Conservation (phyloP, 2,888 invertebrate species). For the Scaptomyza caliginosa region DNA sequence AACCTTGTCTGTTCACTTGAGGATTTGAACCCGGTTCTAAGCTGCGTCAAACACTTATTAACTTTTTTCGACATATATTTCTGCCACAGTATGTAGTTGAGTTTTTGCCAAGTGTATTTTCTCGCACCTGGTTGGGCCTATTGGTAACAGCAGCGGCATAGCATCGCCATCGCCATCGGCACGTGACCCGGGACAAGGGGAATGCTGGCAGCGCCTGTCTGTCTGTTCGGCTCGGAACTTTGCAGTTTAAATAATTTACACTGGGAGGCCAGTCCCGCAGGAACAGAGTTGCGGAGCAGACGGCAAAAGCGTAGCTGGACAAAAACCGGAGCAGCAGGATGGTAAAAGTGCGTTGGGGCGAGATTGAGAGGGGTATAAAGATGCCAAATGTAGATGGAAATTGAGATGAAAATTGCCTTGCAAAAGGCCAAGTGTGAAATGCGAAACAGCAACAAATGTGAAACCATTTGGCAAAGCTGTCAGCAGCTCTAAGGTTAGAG, state of each 20-base stretch:
- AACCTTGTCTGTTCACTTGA: no score
- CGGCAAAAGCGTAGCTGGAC: conserved; percentile 12
- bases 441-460: conserved; percentile 32
- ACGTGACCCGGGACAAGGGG: conserved; percentile 20
- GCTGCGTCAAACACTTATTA: neutral
- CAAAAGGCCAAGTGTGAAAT: conserved; percentile 34
- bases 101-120: neutral
- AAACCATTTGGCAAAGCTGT: conserved; percentile 35
- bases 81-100: no score
- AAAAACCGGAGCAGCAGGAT: neutral
- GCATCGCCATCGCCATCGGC: conserved; percentile 8
- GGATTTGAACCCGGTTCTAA: neutral
- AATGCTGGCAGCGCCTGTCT: conserved; percentile 4
- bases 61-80: no score
- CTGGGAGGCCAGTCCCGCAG: conserved; percentile 18
- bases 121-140: conserved; percentile 20
- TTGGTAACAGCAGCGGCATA: neutral
- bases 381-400: conserved; percentile 22
- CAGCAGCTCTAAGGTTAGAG: conserved; percentile 27
- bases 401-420: conserved; percentile 18
- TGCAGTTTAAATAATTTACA: conserved; percentile 51
- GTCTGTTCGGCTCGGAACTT: conserved; percentile 23
- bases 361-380: neutral
- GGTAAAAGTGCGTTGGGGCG: neutral
- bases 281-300: conserved; percentile 4